Conservation (phyloP, 1,140 invertebrate species). For the Aphidius gifuensis region DNA sequence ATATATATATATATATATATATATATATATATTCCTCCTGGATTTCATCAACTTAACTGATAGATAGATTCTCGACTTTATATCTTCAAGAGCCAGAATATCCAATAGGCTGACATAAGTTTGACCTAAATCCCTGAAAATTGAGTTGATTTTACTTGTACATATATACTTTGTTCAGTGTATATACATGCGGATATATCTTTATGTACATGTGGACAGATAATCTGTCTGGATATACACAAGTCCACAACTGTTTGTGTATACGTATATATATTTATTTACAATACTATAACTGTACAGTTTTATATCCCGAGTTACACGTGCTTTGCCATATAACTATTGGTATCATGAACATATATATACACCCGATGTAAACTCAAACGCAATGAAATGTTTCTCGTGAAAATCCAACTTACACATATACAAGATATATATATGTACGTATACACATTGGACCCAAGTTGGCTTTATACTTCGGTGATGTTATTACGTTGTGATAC, state of each 20-base stretch:
- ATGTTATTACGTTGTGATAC: conserved; percentile 22
- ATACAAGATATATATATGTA: too few species aligned
- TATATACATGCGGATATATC: too few species aligned
- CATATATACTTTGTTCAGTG: neutral
- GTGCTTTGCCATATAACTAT: neutral
- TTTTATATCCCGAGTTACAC: too few species aligned
- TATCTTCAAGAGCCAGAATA: conserved; percentile 22
- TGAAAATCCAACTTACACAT: too few species aligned
- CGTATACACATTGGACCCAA: conserved; percentile 5
- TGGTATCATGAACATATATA: neutral
- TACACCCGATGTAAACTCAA: neutral
- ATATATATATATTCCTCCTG: too few species aligned
- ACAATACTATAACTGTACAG: too few species aligned
- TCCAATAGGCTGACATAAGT: conserved; percentile 21
- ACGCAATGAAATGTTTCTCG: neutral
- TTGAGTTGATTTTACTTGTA: conserved; percentile 13
- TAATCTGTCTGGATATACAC: too few species aligned
- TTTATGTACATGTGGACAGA: too few species aligned
- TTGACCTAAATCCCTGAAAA: conserved; percentile 28
- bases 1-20: too few species aligned
- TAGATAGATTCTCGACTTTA: conserved; percentile 3
- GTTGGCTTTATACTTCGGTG: conserved; percentile 20
- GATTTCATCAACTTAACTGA: too few species aligned
- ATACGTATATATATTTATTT: too few species aligned
- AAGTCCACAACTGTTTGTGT: too few species aligned